phyloP scores from a whole-genome alignment of 2,888 invertebrate genomes.

The Sarcophaga subvicina region DNA sequence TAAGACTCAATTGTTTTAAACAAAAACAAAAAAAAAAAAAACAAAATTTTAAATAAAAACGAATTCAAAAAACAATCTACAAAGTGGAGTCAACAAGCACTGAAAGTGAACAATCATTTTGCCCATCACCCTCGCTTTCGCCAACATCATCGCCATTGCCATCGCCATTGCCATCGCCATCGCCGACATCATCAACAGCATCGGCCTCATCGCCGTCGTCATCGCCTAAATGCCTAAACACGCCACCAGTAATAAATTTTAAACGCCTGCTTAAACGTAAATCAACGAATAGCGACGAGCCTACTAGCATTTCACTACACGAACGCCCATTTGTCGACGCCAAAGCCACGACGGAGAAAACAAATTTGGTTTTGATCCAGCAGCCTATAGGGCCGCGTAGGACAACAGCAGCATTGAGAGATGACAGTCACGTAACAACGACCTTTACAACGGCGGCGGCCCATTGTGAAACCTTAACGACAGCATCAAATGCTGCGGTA shows the following conservation, averaged over 20 bases:
- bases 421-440: conserved; percentile 66
- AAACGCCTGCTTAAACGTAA: conserved; percentile 13
- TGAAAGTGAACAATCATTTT: conserved; percentile 40
- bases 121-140: conserved; percentile 15
- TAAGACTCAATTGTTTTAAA: conserved; percentile 65
- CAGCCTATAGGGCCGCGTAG: conserved; percentile 74
- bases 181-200: neutral
- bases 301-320: neutral
- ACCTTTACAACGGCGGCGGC: conserved; percentile 60
- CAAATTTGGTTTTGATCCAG: conserved; percentile 78
- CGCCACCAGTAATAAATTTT: conserved; percentile 59
- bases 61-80: conserved; percentile 3
- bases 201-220: conserved; percentile 10
- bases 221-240: neutral
- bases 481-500: conserved; percentile 70
- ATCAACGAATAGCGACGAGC: conserved; percentile 20
- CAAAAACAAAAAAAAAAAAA: conserved; percentile 19
- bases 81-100: conserved; percentile 65
- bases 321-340: conserved; percentile 44
- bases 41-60: neutral
- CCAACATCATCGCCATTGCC: neutral
- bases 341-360: conserved; percentile 77
- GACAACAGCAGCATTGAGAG: conserved; percentile 56
- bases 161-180: neutral
- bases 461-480: conserved; percentile 61